Conservation (phyloP, 2,797 vertebrate genomes). For the Sebastes hubbsi region DNA sequence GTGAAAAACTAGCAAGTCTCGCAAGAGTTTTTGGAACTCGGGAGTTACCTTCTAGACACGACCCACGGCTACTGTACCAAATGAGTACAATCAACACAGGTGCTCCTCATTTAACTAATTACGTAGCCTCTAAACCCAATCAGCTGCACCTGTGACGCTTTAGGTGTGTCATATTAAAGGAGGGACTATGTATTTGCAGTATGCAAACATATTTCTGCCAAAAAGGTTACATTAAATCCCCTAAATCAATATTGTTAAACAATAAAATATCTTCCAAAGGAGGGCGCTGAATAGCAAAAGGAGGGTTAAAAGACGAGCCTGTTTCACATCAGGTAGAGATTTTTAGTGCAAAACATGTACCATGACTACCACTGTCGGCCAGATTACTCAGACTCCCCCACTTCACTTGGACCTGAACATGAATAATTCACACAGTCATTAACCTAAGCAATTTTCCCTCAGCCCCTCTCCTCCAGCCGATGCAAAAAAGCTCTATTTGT, state of each 20-base stretch:
- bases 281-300: fast-evolving
- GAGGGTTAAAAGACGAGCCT: background rate
- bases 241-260: background rate
- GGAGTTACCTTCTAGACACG: no score
- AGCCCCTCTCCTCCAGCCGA: slow-evolving; percentile 47
- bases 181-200: background rate
- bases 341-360: slow-evolving; percentile 8
- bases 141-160: background rate
- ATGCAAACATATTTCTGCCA: background rate
- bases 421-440: slow-evolving; percentile 76
- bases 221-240: background rate
- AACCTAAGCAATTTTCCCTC: slow-evolving; percentile 69
- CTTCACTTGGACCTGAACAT: slow-evolving; percentile 61
- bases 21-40: no score
- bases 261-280: background rate
- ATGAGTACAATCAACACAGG: background rate
- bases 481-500: slow-evolving; percentile 58
- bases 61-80: no score
- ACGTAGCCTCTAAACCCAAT: background rate
- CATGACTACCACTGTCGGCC: slow-evolving; percentile 24
- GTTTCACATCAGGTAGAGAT: slow-evolving; percentile 14
- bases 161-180: background rate
- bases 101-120: background rate
- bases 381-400: slow-evolving; percentile 56
- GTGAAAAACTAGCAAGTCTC: no score